Evolutionary conservation across 1,140 invertebrate species (phyloP).

Genomic region (Spodoptera litura): DNA sequence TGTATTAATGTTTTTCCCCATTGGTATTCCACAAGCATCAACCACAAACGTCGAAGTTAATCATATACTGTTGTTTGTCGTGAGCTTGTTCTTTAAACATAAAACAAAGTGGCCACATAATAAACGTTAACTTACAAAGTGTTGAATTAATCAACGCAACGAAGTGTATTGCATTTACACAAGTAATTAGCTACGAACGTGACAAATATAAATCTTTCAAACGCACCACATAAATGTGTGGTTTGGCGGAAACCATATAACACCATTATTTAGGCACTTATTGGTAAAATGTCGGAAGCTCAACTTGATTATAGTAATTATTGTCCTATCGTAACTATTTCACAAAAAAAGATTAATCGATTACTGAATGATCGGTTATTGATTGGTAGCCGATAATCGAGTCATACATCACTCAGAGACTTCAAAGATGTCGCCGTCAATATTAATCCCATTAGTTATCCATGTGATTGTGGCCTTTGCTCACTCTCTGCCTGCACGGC

Average conservation of each 20-base stretch:
- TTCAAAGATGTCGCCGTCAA: slow-evolving; percentile 19
- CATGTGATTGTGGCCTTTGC: background rate
- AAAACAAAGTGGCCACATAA: background rate
- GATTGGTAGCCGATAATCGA: slow-evolving; percentile 28
- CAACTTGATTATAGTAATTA: slow-evolving; percentile 21
- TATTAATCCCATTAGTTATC: slow-evolving; percentile 24
- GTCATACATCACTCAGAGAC: slow-evolving; percentile 25
- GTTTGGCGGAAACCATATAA: background rate
- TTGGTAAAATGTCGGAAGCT: slow-evolving; percentile 1
- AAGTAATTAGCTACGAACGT: background rate
- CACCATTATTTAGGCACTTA: background rate
- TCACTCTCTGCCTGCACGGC: background rate
- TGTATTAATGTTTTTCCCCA: too few species aligned
- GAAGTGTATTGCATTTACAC: slow-evolving; percentile 20
- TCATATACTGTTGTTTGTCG: too few species aligned
- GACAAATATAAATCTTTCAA: slow-evolving; percentile 1
- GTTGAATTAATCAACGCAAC: slow-evolving; percentile 10
- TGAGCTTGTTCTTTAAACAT: too few species aligned
- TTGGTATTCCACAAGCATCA: too few species aligned
- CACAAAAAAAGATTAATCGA: slow-evolving; percentile 24
- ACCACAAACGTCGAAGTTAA: too few species aligned
- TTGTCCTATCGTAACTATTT: background rate
- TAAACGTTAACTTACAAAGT: background rate
- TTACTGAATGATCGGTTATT: slow-evolving; percentile 29
- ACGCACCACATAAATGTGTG: background rate